Conservation (phyloP, 2,797 vertebrate species). For the Myotis pilosus region DNA sequence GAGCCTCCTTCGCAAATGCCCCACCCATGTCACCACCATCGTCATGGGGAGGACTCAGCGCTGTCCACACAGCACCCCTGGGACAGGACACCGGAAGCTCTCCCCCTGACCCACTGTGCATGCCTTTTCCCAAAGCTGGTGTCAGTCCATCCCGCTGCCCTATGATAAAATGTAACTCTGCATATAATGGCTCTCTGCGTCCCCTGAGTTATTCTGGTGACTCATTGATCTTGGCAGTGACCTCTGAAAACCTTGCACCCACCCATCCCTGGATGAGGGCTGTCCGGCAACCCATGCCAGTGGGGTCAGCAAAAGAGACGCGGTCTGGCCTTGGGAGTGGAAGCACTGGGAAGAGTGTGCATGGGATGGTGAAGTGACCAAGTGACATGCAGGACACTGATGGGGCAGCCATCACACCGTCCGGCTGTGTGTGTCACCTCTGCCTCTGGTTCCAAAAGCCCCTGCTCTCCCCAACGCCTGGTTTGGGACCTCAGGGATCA, state of each 20-base stretch:
- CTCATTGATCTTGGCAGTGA: background rate
- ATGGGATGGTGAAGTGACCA: no score
- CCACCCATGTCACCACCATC: background rate
- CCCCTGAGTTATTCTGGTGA: background rate
- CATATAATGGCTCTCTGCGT: background rate
- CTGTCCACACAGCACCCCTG: background rate
- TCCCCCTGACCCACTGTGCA: background rate
- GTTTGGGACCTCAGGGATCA: background rate
- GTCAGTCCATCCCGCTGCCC: background rate
- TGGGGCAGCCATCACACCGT: background rate
- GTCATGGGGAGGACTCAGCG: no score
- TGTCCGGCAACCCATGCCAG: background rate
- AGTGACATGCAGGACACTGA: no score
- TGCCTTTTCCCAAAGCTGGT: background rate
- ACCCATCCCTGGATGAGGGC: background rate
- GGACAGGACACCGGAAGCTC: no score
- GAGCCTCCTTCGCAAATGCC: background rate
- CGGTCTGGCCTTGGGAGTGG: background rate
- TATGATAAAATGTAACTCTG: background rate
- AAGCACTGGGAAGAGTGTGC: fast-evolving
- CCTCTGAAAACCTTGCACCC: no score
- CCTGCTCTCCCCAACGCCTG: no score
- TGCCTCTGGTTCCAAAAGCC: background rate
- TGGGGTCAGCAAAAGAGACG: background rate
- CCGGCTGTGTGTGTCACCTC: background rate